Evolutionary conservation across 2,797 vertebrate genomes (phyloP).

Genomic region (Gambusia yucatana): DNA sequence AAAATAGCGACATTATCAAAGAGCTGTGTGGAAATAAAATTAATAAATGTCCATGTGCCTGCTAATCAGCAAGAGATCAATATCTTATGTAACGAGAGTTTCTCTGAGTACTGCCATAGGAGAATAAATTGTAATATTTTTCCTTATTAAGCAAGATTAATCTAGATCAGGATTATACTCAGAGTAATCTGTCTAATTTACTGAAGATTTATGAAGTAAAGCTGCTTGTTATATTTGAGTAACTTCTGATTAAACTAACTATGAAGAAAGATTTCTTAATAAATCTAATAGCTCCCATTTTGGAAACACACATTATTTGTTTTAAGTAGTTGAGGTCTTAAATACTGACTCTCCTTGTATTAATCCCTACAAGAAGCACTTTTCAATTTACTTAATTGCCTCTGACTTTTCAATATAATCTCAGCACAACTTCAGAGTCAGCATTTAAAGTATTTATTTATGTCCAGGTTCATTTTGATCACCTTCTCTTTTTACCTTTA

Average conservation of each 20-base stretch:
- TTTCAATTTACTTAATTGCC: background rate
- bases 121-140: background rate
- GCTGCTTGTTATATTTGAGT: background rate
- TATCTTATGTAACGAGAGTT: background rate
- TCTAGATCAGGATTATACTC: background rate
- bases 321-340: background rate
- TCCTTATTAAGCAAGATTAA: background rate
- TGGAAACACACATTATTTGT: background rate
- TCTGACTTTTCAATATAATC: background rate
- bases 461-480: background rate
- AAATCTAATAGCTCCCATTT: background rate
- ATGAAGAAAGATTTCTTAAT: background rate
- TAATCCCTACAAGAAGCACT: background rate
- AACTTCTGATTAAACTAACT: background rate
- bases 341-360: background rate
- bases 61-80: background rate
- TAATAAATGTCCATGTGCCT: slow-evolving; percentile 4
- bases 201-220: background rate
- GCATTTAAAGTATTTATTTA: background rate
- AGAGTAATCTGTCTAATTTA: background rate
- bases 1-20: slow-evolving; percentile 9
- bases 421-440: background rate
- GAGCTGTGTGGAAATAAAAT: slow-evolving; percentile 15
- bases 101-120: background rate
- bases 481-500: background rate